Evolutionary conservation across 2,888 invertebrate species (phyloP).

Genomic region (Graphium colonna): DNA sequence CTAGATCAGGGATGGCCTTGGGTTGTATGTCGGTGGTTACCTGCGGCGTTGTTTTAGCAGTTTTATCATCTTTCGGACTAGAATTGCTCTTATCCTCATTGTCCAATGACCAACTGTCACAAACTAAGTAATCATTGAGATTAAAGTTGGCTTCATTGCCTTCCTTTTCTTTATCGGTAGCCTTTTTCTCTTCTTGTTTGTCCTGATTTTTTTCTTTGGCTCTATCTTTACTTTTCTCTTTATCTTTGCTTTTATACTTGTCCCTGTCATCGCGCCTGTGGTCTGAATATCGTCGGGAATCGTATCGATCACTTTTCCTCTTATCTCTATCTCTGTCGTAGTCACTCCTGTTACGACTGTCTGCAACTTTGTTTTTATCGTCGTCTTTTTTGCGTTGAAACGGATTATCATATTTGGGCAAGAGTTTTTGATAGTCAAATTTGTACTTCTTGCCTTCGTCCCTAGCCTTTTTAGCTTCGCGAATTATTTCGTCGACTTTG

Average conservation of each 20-base stretch:
- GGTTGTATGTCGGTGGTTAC: conserved; percentile 27
- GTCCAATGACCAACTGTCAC: conserved; percentile 74
- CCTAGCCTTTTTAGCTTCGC: conserved; percentile 65
- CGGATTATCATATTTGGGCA: conserved; percentile 69
- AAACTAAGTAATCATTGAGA: conserved; percentile 65
- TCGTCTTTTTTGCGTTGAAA: conserved; percentile 63
- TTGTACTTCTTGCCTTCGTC: conserved; percentile 66
- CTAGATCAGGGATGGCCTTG: conserved; percentile 38
- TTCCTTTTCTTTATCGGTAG: conserved; percentile 41
- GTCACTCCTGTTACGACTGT: conserved; percentile 26
- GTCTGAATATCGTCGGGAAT: conserved; percentile 32
- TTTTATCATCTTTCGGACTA: conserved; percentile 51
- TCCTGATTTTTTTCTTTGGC: conserved; percentile 32
- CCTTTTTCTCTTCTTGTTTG: conserved; percentile 27
- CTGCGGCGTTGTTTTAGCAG: conserved; percentile 31
- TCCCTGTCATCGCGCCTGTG: conserved; percentile 37
- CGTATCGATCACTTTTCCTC: conserved; percentile 36
- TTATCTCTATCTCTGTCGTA: conserved; percentile 31
- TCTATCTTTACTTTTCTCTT: conserved; percentile 32
- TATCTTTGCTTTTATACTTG: conserved; percentile 36
- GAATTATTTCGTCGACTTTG: conserved; percentile 66
- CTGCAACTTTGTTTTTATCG: conserved; percentile 31
- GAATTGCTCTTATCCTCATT: conserved; percentile 58
- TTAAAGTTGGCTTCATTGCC: conserved; percentile 55
- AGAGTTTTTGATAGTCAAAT: conserved; percentile 65